Percentiles rank a stretch among this genome's conserved stretches.
Evolutionary conservation across 2,888 invertebrate genomes (phyloP).

Genomic region (Lomographa bimaculata): DNA sequence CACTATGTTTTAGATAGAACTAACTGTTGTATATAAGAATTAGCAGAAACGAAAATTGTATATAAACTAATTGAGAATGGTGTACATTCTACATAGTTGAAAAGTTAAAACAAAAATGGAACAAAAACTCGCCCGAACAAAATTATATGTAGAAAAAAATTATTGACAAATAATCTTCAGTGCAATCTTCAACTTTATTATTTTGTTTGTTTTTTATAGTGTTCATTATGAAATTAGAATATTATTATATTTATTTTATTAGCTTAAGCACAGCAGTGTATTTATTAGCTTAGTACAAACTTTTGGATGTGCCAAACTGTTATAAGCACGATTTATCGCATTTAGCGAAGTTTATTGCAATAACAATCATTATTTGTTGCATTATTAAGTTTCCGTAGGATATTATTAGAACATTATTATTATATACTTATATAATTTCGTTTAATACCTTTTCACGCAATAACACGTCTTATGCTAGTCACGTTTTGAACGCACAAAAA

Average conservation of each 20-base stretch:
- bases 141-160: slow-evolving; percentile 69
- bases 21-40: slow-evolving; percentile 74
- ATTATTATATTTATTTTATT: slow-evolving; percentile 67
- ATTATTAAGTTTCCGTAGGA: slow-evolving; percentile 60
- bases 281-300: slow-evolving; percentile 75
- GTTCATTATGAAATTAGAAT: slow-evolving; percentile 39
- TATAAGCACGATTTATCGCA: slow-evolving; percentile 71
- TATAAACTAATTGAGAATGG: slow-evolving; percentile 58
- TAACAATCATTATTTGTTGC: slow-evolving; percentile 52
- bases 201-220: slow-evolving; percentile 58
- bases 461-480: slow-evolving; percentile 82
- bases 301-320: slow-evolving; percentile 79
- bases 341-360: slow-evolving; percentile 54
- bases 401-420: slow-evolving; percentile 47
- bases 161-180: slow-evolving; percentile 59
- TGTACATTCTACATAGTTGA: slow-evolving; percentile 59
- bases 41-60: slow-evolving; percentile 68
- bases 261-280: slow-evolving; percentile 68
- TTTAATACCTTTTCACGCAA: slow-evolving; percentile 66
- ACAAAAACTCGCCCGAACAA: slow-evolving; percentile 80
- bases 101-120: slow-evolving; percentile 72
- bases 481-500: slow-evolving; percentile 77
- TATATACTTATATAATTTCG: slow-evolving; percentile 44
- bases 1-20: slow-evolving; percentile 66
- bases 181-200: slow-evolving; percentile 69